These are phyloP conservation scores for Heterotilapia buettikoferi DNA, from an alignment of 2,113 vertebrate species.

Conservation along the genomic window DNA sequence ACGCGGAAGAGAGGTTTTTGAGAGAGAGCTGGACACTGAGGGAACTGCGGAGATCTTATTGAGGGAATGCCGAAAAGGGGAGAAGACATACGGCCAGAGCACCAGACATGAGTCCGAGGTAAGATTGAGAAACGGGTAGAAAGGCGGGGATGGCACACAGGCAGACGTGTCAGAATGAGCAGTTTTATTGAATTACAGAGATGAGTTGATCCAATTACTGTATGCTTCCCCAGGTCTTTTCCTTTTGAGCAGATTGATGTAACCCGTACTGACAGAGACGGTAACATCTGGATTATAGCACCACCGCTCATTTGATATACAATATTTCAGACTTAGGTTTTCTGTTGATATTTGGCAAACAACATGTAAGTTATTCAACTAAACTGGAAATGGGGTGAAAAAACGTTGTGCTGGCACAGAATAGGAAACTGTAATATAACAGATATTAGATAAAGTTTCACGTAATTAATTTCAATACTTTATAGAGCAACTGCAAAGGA, in stretches of 20 bases:
- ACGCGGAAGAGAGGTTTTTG: conserved; percentile 9
- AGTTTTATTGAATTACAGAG: neutral
- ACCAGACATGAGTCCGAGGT: conserved; percentile 78
- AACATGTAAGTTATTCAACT: neutral
- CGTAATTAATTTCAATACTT: neutral
- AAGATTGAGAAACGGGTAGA: conserved; percentile 20
- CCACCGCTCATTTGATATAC: neutral
- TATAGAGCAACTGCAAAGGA: neutral
- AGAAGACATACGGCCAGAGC: conserved; percentile 46
- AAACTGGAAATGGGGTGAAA: neutral
- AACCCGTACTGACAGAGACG: neutral
- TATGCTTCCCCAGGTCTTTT: neutral
- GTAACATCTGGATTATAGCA: neutral
- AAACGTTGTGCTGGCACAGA: neutral
- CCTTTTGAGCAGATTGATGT: neutral
- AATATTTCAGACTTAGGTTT: neutral
- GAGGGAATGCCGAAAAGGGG: conserved; percentile 57
- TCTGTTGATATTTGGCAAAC: neutral
- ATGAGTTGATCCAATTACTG: neutral
- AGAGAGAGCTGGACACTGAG: conserved; percentile 1
- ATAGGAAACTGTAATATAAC: neutral
- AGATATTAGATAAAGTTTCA: neutral
- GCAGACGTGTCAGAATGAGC: neutral
- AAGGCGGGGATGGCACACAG: neutral
- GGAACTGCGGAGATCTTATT: conserved; percentile 39